Percentiles rank a stretch among this genome's conserved stretches.
phyloP scores from a whole-genome alignment of 2,888 invertebrate species.

The Cancer borealis region DNA sequence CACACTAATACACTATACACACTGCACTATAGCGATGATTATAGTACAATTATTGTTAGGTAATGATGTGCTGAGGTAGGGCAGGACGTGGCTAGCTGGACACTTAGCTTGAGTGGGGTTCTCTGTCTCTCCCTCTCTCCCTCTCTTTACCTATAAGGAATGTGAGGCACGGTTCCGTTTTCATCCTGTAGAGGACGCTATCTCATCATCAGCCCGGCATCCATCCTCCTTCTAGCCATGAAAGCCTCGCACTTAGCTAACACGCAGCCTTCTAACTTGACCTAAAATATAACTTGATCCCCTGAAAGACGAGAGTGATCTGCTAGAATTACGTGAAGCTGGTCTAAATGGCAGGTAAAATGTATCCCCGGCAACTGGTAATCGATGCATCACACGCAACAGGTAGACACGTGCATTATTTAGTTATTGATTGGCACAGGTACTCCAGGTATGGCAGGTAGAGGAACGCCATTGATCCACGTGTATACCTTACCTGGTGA shows the following conservation, averaged over 20 bases:
- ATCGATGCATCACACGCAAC: neutral
- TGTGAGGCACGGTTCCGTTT: neutral
- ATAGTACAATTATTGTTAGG: neutral
- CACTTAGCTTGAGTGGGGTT: neutral
- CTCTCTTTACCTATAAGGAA: constrained; percentile 30
- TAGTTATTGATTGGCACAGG: constrained; percentile 12
- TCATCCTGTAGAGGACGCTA: neutral
- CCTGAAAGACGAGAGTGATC: neutral
- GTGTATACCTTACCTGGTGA: neutral
- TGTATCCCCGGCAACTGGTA: neutral
- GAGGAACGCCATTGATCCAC: neutral
- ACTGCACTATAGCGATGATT: neutral
- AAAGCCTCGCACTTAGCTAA: neutral
- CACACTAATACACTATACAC: neutral
- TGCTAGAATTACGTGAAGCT: neutral
- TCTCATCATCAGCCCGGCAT: neutral
- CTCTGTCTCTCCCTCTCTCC: neutral
- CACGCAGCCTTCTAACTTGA: neutral
- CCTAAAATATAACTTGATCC: neutral
- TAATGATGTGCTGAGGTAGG: neutral
- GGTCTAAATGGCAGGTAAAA: neutral
- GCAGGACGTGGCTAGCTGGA: neutral
- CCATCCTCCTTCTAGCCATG: neutral
- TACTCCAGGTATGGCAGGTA: neutral
- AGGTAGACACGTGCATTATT: constrained; percentile 35